Evolutionary conservation across 2,797 vertebrate species (phyloP).

Genomic region (Petrocephalus sullivani): DNA sequence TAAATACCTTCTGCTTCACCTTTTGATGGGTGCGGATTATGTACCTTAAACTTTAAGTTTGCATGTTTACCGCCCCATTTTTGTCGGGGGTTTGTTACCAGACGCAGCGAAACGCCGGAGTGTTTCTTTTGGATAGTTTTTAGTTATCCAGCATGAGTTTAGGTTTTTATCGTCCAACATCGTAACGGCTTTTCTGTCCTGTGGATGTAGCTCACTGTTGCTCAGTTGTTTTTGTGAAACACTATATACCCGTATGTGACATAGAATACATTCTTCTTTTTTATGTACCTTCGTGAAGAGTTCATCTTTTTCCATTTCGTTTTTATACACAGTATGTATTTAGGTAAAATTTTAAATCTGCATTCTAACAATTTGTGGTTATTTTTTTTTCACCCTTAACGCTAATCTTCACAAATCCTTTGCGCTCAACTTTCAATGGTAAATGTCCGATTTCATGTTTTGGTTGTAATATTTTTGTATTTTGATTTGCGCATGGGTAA

Average conservation of each 20-base stretch:
- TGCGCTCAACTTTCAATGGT: slow-evolving; percentile 68
- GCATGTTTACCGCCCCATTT: slow-evolving; percentile 83
- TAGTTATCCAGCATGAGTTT: slow-evolving; percentile 79
- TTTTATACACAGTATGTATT: slow-evolving; percentile 55
- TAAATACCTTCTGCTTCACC: slow-evolving; percentile 57
- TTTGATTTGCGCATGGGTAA: slow-evolving; percentile 78
- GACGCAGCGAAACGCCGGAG: slow-evolving; percentile 59
- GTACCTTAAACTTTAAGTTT: slow-evolving; percentile 69
- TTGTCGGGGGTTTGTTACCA: slow-evolving; percentile 77
- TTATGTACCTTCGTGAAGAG: slow-evolving; percentile 38
- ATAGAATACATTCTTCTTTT: slow-evolving; percentile 45
- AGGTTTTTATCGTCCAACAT: slow-evolving; percentile 61
- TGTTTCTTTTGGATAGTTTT: slow-evolving; percentile 70
- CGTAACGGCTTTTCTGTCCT: slow-evolving; percentile 62
- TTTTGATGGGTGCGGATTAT: slow-evolving; percentile 67
- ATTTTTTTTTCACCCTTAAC: slow-evolving; percentile 63
- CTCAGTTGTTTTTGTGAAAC: slow-evolving; percentile 54
- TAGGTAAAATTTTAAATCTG: slow-evolving; percentile 47
- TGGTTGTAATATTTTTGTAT: slow-evolving; percentile 72
- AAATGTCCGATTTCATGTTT: slow-evolving; percentile 62
- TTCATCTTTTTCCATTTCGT: slow-evolving; percentile 47
- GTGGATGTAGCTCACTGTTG: slow-evolving; percentile 63
- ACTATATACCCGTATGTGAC: slow-evolving; percentile 64
- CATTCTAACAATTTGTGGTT: slow-evolving; percentile 57
- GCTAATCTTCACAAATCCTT: slow-evolving; percentile 62